These are phyloP conservation scores for Garrulus glandarius DNA, from an alignment of 2,797 vertebrate species.

Conservation along the genomic window DNA sequence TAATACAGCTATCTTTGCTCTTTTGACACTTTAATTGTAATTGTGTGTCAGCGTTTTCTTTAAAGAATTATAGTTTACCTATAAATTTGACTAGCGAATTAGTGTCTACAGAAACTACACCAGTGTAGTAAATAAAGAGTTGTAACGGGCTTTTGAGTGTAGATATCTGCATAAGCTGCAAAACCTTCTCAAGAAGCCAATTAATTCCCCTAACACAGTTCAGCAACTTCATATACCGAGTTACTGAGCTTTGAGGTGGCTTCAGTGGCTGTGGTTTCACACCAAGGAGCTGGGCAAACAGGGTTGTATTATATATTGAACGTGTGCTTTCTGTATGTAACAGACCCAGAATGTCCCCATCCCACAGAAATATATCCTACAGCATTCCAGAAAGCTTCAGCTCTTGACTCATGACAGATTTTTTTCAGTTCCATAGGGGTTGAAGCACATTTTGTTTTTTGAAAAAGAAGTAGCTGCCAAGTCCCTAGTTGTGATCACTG, in stretches of 20 bases:
- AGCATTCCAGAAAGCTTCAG: background rate
- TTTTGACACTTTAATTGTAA: background rate
- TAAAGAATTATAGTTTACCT: background rate
- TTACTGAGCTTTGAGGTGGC: background rate
- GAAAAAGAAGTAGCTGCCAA: background rate
- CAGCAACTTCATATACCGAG: background rate
- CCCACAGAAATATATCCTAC: background rate
- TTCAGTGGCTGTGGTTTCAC: background rate
- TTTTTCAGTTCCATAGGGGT: background rate
- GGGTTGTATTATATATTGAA: background rate
- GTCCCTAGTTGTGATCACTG: background rate
- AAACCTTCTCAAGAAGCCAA: background rate
- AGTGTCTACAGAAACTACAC: background rate
- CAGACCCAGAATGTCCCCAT: background rate
- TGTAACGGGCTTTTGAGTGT: background rate
- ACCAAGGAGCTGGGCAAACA: background rate
- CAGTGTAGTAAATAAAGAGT: background rate
- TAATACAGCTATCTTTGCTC: background rate
- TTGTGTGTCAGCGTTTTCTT: background rate
- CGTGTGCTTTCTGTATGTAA: background rate
- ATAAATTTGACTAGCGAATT: background rate
- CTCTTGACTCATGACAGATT: background rate
- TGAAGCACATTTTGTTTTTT: background rate
- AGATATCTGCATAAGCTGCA: background rate
- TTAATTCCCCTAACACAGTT: background rate